Base-by-base conservation (phyloP, 1,140 invertebrate genomes). In the Heliconius eleuchia region DNA sequence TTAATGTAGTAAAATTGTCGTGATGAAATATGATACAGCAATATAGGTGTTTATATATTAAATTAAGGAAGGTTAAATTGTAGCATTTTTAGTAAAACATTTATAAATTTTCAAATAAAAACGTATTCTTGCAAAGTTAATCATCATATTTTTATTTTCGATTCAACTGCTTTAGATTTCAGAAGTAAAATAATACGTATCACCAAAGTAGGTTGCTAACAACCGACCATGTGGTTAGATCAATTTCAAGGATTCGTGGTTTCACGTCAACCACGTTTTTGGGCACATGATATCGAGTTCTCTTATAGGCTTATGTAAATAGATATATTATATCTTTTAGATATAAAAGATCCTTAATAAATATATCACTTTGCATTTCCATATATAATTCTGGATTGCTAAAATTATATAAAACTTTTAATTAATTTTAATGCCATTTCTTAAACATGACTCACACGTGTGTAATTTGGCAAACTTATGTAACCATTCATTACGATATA, bases 211-310 rank as follows among this genome's bases (percentile, higher is more conserved):
- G 86, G 89, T 88, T 91, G 88, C 87, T 87, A 88, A 66, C 80
- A 85, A 87, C 84, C 82, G 83, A 84, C 86, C 84, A 87, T 92
- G 91, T 80, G 91, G 91, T 93, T 85, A 84, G 90, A 92, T 93
- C 87, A 82, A 88, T 91, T 91, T 93, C 91, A 92, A 93, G 89
- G 88, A 83, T 89, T 87, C 81, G 90, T 74, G 90, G 91, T 92
- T 86, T 75, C 74, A 81, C 46, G 23, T 75, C 42, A 39, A 81
- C 80, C 73, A 74, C 39, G 87, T 88, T 93, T 92, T 87, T 84
- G 86, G 86, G 78, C 30, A 57, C 78, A 72, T 71, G 66, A 52
- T 86, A 82, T 83, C 72, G 73, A 85, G 78, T 87, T 78, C 81
- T 66, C 60, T 66, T 66, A 16, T 27, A 66, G 23, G 60, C 60